phyloP scores from a whole-genome alignment of 2,888 invertebrate species.

The Luperina nickerlii region DNA sequence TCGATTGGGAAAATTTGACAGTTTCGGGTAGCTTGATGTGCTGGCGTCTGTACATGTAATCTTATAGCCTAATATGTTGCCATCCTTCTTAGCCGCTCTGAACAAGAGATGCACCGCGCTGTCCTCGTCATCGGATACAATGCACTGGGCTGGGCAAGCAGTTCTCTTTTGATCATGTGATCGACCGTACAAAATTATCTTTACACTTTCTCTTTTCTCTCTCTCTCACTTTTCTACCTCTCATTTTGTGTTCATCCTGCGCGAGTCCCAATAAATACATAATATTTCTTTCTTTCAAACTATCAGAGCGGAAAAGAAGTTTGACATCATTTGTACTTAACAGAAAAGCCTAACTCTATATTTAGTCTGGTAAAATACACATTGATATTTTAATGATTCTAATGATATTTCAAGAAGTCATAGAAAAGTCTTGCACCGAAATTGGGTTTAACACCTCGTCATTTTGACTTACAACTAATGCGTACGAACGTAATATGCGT shows the following conservation, averaged over 20 bases:
- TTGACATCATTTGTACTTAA: neutral
- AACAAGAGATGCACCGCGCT: neutral
- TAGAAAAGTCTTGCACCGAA: neutral
- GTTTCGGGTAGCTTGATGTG: too few species aligned
- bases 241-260: neutral
- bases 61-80: neutral
- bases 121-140: neutral
- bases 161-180: neutral
- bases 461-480: neutral
- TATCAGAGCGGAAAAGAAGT: conserved; percentile 14
- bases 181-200: neutral
- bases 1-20: too few species aligned
- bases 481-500: neutral
- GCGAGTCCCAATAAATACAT: neutral
- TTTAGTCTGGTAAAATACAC: neutral
- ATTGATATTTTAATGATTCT: neutral
- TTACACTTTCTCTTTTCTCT: neutral
- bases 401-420: neutral
- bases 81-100: neutral
- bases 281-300: neutral
- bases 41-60: too few species aligned
- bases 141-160: neutral
- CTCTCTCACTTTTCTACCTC: neutral
- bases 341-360: neutral
- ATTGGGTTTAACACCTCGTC: neutral